Conservation (phyloP, 2,113 vertebrate genomes). For the Passer montanus region DNA sequence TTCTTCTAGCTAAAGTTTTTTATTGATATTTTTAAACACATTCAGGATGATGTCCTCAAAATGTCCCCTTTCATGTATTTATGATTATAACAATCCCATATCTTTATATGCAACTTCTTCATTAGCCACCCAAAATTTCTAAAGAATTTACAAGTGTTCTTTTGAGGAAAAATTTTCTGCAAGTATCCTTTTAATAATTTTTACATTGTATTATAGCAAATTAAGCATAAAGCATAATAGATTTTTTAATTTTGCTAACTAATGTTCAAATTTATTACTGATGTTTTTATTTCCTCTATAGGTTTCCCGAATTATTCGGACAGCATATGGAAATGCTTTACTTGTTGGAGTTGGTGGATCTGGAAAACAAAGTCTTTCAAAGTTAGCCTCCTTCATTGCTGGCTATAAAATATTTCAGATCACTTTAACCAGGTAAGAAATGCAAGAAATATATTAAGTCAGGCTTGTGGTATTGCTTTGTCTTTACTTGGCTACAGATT, state of each 20-base stretch:
- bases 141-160: background rate
- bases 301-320: slow-evolving; percentile 80
- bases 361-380: slow-evolving; percentile 81
- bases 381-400: slow-evolving; percentile 79
- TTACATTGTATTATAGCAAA: background rate
- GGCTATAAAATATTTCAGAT: slow-evolving; percentile 83
- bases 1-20: background rate
- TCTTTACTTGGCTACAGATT: background rate
- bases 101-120: background rate
- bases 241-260: background rate
- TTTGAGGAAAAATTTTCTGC: background rate
- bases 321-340: slow-evolving; percentile 78
- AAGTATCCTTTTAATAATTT: background rate
- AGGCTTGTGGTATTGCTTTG: background rate
- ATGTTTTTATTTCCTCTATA: slow-evolving; percentile 8
- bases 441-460: background rate
- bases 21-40: background rate
- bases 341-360: slow-evolving; percentile 82
- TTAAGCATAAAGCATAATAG: background rate
- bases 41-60: background rate
- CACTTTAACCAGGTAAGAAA: slow-evolving; percentile 77
- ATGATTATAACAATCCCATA: background rate
- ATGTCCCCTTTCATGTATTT: background rate
- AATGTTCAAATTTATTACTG: background rate
- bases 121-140: background rate